Percentiles rank a stretch among this genome's conserved stretches.
These are phyloP conservation scores for Tretioscincus oriximinensis DNA, from an alignment of 2,113 vertebrate genomes.

Conservation along the genomic window DNA sequence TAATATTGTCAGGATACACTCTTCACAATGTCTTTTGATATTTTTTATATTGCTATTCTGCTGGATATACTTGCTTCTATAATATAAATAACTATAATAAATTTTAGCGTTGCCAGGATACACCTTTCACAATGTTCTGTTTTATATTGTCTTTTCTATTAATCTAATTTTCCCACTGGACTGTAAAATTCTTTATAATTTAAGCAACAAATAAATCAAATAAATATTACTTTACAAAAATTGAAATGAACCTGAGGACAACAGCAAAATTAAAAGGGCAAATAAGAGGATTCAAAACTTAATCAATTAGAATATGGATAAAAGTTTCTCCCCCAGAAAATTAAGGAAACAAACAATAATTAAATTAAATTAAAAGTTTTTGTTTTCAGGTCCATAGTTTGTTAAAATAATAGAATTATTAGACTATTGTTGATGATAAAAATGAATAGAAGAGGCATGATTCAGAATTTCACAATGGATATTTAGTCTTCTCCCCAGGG, in stretches of 20 bases:
- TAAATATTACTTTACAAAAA: not conserved
- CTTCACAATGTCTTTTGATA: too few relatives aligned
- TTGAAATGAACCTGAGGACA: not conserved
- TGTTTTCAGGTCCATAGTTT: not conserved
- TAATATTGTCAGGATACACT: too few relatives aligned
- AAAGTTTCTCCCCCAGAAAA: not conserved
- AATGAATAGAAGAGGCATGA: not conserved
- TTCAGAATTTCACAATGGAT: not conserved
- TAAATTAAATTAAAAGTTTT: not conserved
- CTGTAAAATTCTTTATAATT: too few relatives aligned
- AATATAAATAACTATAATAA: too few relatives aligned
- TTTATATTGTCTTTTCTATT: too few relatives aligned
- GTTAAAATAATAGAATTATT: slow-evolving; percentile 8
- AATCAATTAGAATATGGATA: not conserved
- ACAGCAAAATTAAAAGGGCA: not conserved
- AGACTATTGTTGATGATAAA: slow-evolving; percentile 1
- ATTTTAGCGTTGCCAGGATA: too few relatives aligned
- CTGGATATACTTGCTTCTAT: too few relatives aligned
- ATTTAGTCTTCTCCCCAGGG: slow-evolving; percentile 10
- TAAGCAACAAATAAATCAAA: not conserved
- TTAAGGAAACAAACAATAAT: not conserved
- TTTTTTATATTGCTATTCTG: too few relatives aligned
- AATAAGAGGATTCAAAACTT: not conserved
- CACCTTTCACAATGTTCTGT: too few relatives aligned
- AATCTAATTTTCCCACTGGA: too few relatives aligned